Evolutionary conservation across 2,113 vertebrate genomes (phyloP).

Genomic region (Regulus satrapa): DNA sequence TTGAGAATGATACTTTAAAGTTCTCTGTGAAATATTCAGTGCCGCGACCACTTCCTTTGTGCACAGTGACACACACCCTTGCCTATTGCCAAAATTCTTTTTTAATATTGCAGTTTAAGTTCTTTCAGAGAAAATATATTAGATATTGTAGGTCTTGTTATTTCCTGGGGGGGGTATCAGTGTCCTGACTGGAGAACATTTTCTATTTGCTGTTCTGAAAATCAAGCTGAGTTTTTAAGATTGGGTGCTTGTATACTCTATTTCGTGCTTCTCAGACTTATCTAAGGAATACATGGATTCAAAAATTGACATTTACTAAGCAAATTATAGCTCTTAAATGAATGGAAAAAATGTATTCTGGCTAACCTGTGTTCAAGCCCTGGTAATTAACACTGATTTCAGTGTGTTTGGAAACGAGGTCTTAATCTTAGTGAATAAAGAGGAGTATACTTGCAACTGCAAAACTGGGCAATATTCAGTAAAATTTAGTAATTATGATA

Average conservation of each 20-base stretch:
- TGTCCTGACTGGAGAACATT: background rate
- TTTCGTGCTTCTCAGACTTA: background rate
- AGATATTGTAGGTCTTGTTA: background rate
- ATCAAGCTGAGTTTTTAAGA: background rate
- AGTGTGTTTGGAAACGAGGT: background rate
- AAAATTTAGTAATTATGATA: background rate
- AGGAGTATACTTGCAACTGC: background rate
- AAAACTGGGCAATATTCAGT: background rate
- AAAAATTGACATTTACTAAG: background rate
- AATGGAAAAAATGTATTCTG: background rate
- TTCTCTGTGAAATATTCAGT: conserved; percentile 66
- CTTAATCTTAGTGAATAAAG: background rate
- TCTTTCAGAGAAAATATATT: background rate
- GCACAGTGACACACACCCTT: background rate
- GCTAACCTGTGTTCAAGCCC: background rate
- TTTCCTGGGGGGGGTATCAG: background rate
- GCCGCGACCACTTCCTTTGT: conserved; percentile 67
- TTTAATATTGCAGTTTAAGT: background rate
- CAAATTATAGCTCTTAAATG: background rate
- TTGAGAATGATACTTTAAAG: conserved; percentile 79
- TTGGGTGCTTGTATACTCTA: background rate
- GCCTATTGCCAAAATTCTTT: background rate
- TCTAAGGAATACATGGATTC: background rate
- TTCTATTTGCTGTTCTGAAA: background rate
- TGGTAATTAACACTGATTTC: background rate